Base-by-base conservation (phyloP, 2,797 vertebrate species). In the Clarias laeviceps region DNA sequence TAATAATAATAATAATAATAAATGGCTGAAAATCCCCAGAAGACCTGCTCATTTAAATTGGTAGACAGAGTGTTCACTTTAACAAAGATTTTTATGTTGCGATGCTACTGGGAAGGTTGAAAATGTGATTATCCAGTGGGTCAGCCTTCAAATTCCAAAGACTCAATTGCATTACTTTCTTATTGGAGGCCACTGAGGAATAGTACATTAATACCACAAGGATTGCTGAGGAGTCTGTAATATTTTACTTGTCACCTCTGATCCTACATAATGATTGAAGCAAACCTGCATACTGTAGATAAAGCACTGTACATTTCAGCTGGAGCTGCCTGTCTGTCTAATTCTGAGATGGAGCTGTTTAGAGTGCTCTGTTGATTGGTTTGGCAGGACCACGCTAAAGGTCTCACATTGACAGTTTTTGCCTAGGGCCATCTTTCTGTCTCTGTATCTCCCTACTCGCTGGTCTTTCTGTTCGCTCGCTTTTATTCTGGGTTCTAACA, bases 401-500 rank as follows among this genome's bases (percentile, higher is more conserved):
- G 93, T 94, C 92, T 92, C 89, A 89, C 91, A 93, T 93, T 94
- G 94, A 94, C 93, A 94, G 92, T 92, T 92, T 91, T 94, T 74
- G 91, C 93, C 93, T 85, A 83, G 14, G 92, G 94, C 92, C 76
- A 84, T 88, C 84, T 88, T 70, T 82, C 85, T 86, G 82, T 84
- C 79, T 87, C 57, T 78, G 83, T 82, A 77, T 90, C 86, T 88
- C 65, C 59, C 37, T 32, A 32, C 37, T 72, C 82, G 65, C 59
- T 40, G 6, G 22, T 79, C 65, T 78, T 87, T 84, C 85, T 91
- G 84, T 84, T 90, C 88, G 24, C 61, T 70, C 4, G 70, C 64
- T 88, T 82, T 90, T 88, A 90, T 87, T 84, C 88, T 24, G 62
- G 86, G 88, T 78, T 84, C 88, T 89, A 89, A 91, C 89, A 91